These are phyloP conservation scores for Redunca redunca DNA, from an alignment of 2,113 vertebrate genomes.

Conservation along the genomic window DNA sequence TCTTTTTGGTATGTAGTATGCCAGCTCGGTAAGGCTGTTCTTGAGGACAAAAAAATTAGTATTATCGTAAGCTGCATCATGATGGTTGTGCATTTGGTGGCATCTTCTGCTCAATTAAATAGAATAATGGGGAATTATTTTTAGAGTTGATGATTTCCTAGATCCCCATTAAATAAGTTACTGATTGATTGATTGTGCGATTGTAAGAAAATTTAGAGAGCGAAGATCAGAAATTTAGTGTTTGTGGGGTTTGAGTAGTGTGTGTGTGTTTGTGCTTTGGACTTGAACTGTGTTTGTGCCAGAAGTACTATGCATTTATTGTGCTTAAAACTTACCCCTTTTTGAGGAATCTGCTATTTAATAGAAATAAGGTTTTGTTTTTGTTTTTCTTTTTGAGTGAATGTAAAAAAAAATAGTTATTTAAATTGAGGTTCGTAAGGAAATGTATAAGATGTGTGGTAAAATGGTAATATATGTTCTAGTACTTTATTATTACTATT, in stretches of 20 bases:
- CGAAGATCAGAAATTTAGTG: neutral
- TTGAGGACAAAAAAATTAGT: constrained; percentile 71
- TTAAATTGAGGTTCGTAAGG: neutral
- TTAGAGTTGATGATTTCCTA: neutral
- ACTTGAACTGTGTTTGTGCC: neutral
- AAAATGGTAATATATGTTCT: neutral
- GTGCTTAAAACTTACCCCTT: neutral
- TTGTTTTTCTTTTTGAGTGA: neutral
- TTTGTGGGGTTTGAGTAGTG: neutral
- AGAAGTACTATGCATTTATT: neutral
- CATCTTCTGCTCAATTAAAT: constrained; percentile 60
- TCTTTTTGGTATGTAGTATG: constrained; percentile 72
- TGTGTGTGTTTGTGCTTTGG: constrained; percentile 5
- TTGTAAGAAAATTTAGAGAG: neutral
- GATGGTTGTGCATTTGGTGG: constrained; percentile 71
- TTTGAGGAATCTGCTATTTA: neutral
- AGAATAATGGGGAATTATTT: neutral
- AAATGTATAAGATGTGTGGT: neutral
- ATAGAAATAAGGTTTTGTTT: neutral
- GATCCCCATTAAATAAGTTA: neutral
- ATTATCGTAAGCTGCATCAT: constrained; percentile 75
- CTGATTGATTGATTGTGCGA: neutral
- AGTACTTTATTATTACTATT: neutral
- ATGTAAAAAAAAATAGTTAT: constrained; percentile 20
- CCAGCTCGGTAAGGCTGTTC: constrained; percentile 75